phyloP scores from a whole-genome alignment of 2,113 vertebrate genomes.

The Zosterops borbonicus region DNA sequence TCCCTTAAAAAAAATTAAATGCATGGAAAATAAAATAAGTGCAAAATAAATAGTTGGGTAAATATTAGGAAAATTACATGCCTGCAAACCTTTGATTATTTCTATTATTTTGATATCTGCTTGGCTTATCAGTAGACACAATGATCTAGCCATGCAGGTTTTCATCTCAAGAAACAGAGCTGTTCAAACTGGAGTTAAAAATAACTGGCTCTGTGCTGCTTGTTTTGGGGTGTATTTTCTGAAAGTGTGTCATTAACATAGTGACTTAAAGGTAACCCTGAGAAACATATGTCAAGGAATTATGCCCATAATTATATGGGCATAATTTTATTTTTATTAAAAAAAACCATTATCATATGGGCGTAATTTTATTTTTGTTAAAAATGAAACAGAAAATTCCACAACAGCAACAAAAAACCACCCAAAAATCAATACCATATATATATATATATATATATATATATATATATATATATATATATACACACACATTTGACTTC shows the following conservation, averaged over 20 bases:
- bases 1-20: background rate
- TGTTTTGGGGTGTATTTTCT: background rate
- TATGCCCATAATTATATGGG: background rate
- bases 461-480: background rate
- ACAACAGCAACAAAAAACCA: too few relatives aligned
- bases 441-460: background rate
- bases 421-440: background rate
- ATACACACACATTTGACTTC: background rate
- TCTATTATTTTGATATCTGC: background rate
- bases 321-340: background rate
- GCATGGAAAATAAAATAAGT: background rate
- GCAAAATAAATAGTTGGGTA: background rate
- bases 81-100: background rate
- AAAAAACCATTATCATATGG: background rate
- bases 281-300: background rate
- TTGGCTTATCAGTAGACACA: background rate
- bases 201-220: rapidly evolving
- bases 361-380: too few relatives aligned
- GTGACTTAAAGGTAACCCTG: background rate
- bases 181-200: background rate
- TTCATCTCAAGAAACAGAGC: background rate
- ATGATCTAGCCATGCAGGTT: background rate
- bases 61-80: background rate
- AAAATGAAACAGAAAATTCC: background rate
- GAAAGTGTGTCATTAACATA: background rate